These are phyloP conservation scores for Cyrtodaria siliqua DNA, from an alignment of 2,888 invertebrate species.

Conservation along the genomic window DNA sequence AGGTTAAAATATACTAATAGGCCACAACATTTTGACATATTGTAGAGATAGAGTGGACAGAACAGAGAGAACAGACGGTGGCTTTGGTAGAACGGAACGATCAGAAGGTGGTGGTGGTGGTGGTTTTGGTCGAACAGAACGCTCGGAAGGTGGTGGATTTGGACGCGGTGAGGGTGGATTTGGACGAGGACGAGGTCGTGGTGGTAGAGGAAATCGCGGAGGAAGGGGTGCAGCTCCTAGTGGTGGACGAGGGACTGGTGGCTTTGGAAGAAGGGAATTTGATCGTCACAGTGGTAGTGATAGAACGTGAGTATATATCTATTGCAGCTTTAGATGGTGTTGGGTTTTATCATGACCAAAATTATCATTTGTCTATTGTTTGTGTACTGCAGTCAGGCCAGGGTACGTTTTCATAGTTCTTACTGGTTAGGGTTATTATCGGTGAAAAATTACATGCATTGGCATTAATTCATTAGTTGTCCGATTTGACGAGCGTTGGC, in stretches of 20 bases:
- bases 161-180: constrained; percentile 51
- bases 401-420: too few relatives aligned
- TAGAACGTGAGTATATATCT: constrained; percentile 90
- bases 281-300: constrained; percentile 98
- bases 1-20: too few relatives aligned
- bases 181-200: constrained; percentile 35
- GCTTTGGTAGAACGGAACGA: constrained; percentile 11
- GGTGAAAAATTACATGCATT: too few relatives aligned
- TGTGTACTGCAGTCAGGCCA: too few relatives aligned
- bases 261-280: constrained; percentile 93
- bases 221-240: constrained; percentile 69
- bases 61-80: constrained; percentile 7
- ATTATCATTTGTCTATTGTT: too few relatives aligned
- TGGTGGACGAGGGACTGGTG: constrained; percentile 68
- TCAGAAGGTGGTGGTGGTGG: constrained; percentile 1
- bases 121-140: constrained; percentile 41
- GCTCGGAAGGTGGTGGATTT: constrained; percentile 40
- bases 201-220: constrained; percentile 69
- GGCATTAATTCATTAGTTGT: too few relatives aligned
- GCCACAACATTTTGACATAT: too few relatives aligned
- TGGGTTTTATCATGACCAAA: too few relatives aligned
- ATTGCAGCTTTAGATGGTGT: too few relatives aligned
- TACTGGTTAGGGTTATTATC: too few relatives aligned
- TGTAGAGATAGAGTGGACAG: background rate
- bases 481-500: too few relatives aligned